Evolutionary conservation across 1,140 invertebrate genomes (phyloP), one percentile per base, ranked within the genome.

Genomic region (Drosophila pruinosa): DNA sequence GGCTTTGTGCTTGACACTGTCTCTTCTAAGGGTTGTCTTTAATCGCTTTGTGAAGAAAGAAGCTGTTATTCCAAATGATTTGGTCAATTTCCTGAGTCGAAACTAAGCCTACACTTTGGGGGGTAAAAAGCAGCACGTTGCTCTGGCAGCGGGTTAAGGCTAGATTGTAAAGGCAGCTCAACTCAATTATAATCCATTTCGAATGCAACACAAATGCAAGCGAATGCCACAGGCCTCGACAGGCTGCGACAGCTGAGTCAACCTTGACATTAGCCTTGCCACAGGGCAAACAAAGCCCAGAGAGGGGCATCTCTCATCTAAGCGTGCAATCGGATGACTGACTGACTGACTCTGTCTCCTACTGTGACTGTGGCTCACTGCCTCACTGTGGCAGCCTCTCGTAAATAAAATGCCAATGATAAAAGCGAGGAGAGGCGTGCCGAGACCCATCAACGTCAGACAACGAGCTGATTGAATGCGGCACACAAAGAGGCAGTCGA

Each of bases 231-330:
- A 73, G 50, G 57, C 63, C 53, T 57, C 45, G 59, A 36, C 67
- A 62, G 48, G 58, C 59, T 41, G 34, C 61, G 61, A 71, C 67
- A 64, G 61, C 68, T 68, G 63, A 72, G 56, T 53, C 73, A 76
- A 76, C 74, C 74, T 76, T 76, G 74, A 76, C 74, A 76, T 76
- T 76, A 76, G 70, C 74, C 74, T 76, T 76, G 74, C 70, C 68
- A 61, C 72, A 67, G 62, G 68, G 36, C 59, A 65, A 75, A 75
- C 61, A 72, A 61, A 73, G 52, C 15, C 41, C 24, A 34, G 8
- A 8, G 14, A 15, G 7, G n/a, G 39, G 63, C 53, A 21, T 28
- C 50, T 41, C 34, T 28, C 45, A 41, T 26, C 67, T 62, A 70
- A 71, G 28, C 61, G 62, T 15, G 22, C n/a, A 28, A 62, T 15